A percentile compares a stretch with the other conserved stretches of the same genome.
Conservation (phyloP, 2,888 invertebrate species). For the Tenthredo notha region DNA sequence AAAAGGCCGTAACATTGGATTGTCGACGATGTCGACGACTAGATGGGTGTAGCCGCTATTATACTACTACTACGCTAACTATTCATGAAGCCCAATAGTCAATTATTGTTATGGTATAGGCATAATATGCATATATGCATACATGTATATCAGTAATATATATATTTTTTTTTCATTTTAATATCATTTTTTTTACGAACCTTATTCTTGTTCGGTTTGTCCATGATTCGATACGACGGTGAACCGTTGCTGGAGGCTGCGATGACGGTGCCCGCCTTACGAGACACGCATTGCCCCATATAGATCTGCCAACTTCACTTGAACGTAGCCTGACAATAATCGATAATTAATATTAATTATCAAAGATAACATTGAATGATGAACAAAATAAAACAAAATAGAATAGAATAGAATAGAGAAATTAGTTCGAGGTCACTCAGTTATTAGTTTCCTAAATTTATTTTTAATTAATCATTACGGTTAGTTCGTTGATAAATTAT, state of each 20-base stretch:
- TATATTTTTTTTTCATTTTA: not conserved
- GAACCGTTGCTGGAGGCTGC: slow-evolving; percentile 83
- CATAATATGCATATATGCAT: not conserved
- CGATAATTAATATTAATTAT: not conserved
- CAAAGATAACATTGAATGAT: not conserved
- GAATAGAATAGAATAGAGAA: not conserved
- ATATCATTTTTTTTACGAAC: slow-evolving; percentile 61
- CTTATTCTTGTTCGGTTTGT: slow-evolving; percentile 75
- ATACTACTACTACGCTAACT: not conserved
- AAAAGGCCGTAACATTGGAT: slow-evolving; percentile 20
- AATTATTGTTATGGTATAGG: not conserved
- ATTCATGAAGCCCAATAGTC: not conserved
- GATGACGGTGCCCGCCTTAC: slow-evolving; percentile 82
- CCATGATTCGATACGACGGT: slow-evolving; percentile 79
- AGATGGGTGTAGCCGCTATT: not conserved
- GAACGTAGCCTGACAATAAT: slow-evolving; percentile 67
- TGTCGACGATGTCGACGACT: not conserved
- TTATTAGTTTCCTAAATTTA: not conserved
- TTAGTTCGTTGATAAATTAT: not conserved
- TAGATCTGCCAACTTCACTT: slow-evolving; percentile 73
- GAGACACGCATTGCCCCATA: slow-evolving; percentile 91
- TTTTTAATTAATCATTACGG: not conserved
- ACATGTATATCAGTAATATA: not conserved
- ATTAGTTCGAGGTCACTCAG: not conserved
- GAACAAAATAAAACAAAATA: not conserved